phyloP scores from a whole-genome alignment of 2,888 invertebrate genomes.

The Acanthococcus lagerstroemiae region DNA sequence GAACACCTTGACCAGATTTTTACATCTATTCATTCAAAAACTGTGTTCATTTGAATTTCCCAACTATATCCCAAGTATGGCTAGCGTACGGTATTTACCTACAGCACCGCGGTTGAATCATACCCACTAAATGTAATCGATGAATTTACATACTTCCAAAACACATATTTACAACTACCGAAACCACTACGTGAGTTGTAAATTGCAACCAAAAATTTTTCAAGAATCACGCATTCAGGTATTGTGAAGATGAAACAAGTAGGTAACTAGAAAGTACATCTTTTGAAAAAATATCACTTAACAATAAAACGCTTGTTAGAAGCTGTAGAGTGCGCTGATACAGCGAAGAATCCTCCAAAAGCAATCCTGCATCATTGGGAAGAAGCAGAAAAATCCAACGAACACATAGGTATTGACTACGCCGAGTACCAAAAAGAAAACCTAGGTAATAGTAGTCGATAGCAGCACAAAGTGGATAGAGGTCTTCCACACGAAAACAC shows the following conservation, averaged over 20 bases:
- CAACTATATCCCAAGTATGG: no score
- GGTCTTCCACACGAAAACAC: background rate
- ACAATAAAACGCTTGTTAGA: conserved; percentile 25
- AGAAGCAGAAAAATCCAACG: background rate
- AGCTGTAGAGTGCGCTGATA: conserved; percentile 38
- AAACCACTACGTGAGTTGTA: no score
- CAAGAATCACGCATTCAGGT: conserved; percentile 29
- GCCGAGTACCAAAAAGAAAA: background rate
- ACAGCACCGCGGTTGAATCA: no score
- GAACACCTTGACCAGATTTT: no score
- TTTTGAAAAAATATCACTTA: conserved; percentile 13
- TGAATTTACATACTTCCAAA: no score
- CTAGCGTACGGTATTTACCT: no score
- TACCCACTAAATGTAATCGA: no score
- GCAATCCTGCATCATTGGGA: conserved; percentile 19
- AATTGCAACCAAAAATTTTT: no score
- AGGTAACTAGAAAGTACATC: conserved; percentile 16
- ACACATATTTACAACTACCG: no score
- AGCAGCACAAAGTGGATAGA: conserved; percentile 1
- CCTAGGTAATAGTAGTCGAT: background rate
- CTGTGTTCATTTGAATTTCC: no score
- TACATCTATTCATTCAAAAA: no score
- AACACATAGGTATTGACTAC: background rate
- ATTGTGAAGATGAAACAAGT: conserved; percentile 21
- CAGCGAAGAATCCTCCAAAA: conserved; percentile 18